phyloP scores from a whole-genome alignment of 2,888 invertebrate species.

The Cephus sareptanus region DNA sequence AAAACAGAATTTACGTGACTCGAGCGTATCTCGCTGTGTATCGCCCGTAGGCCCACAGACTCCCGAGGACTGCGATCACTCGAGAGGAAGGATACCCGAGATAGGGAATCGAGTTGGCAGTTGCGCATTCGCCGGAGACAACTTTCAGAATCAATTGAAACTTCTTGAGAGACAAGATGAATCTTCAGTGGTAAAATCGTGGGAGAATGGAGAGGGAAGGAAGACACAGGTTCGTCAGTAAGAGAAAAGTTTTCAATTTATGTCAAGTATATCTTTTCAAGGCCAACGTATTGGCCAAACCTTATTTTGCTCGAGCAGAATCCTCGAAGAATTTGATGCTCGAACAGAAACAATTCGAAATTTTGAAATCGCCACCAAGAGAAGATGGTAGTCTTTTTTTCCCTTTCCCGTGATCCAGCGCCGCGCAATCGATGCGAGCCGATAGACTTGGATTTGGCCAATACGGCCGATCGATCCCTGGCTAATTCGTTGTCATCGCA shows the following conservation, averaged over 20 bases:
- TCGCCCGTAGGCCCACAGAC: background rate
- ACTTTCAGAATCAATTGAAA: slow-evolving; percentile 56
- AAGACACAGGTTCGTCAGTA: too few species aligned
- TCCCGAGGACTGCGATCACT: background rate
- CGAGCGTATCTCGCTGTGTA: background rate
- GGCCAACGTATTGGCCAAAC: background rate
- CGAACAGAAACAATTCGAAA: background rate
- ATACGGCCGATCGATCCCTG: background rate
- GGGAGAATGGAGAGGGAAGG: slow-evolving; percentile 7
- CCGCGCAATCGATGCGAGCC: background rate
- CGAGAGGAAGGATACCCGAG: background rate
- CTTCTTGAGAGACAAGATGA: slow-evolving; percentile 46
- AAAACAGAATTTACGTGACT: background rate
- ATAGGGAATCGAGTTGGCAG: slow-evolving; percentile 12
- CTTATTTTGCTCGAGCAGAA: background rate
- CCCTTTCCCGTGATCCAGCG: too few species aligned
- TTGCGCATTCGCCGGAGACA: slow-evolving; percentile 45
- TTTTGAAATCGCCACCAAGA: background rate
- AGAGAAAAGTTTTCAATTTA: background rate
- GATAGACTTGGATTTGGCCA: background rate
- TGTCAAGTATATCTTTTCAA: background rate
- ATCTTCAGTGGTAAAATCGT: slow-evolving; percentile 26
- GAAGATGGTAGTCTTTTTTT: too few species aligned
- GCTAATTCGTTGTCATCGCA: background rate
- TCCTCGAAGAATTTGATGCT: background rate